Evolutionary conservation across 2,113 vertebrate genomes (phyloP).

Genomic region (Monopterus albus): DNA sequence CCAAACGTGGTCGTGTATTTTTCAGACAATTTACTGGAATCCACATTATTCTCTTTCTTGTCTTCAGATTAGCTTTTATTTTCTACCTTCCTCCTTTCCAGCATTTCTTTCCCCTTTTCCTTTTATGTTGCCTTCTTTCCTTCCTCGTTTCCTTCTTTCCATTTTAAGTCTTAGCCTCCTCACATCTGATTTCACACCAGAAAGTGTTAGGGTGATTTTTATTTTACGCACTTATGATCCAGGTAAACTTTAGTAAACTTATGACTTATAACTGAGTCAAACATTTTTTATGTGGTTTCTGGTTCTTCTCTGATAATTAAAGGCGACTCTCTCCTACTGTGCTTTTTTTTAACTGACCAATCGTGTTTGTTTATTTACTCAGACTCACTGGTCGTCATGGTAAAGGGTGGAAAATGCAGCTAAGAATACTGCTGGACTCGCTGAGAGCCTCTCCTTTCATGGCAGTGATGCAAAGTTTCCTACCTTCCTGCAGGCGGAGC

Average conservation of each 20-base stretch:
- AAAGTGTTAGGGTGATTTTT: too few relatives aligned
- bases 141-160: background rate
- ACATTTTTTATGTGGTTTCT: too few relatives aligned
- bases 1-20: too few relatives aligned
- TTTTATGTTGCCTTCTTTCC: background rate
- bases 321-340: slow-evolving; percentile 1
- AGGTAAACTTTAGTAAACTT: too few relatives aligned
- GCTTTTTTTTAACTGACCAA: slow-evolving; percentile 27
- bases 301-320: too few relatives aligned
- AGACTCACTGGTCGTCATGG: slow-evolving; percentile 63
- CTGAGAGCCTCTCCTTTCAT: slow-evolving; percentile 73
- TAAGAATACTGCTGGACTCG: slow-evolving; percentile 62
- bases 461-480: slow-evolving; percentile 72
- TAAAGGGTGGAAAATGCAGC: slow-evolving; percentile 63
- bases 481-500: slow-evolving; percentile 68
- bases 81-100: background rate
- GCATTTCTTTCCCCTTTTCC: background rate
- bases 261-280: too few relatives aligned
- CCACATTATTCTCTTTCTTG: too few relatives aligned
- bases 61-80: too few relatives aligned
- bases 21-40: too few relatives aligned
- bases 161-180: too few relatives aligned
- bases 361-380: slow-evolving; percentile 67
- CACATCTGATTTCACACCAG: too few relatives aligned
- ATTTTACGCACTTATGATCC: too few relatives aligned